Conservation (phyloP, 1,140 invertebrate species). For the Lepidurus couesii region DNA sequence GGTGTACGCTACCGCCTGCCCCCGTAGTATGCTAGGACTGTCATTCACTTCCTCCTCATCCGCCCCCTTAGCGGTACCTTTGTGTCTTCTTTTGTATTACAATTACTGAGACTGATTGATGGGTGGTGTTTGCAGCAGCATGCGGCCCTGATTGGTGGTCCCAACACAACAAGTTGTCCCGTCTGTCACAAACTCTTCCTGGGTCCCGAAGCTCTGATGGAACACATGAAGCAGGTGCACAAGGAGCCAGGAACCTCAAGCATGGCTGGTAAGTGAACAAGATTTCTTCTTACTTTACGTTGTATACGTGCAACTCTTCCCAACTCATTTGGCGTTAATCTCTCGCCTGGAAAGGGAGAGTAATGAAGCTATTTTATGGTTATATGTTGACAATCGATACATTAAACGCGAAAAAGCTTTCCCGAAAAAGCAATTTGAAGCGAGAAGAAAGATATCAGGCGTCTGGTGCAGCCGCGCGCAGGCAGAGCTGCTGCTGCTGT, state of each 20-base stretch:
- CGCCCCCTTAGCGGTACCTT: neutral
- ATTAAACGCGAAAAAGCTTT: neutral
- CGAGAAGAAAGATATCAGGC: neutral
- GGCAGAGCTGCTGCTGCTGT: neutral
- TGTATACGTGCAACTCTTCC: neutral
- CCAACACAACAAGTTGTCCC: constrained; percentile 75
- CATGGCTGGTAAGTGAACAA: constrained; percentile 74
- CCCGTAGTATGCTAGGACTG: neutral
- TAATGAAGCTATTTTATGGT: neutral
- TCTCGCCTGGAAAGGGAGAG: neutral
- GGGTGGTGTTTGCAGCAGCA: constrained; percentile 68
- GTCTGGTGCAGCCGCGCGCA: constrained; percentile 6
- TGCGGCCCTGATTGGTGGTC: constrained; percentile 79
- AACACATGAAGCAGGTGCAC: constrained; percentile 91
- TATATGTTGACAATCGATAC: neutral
- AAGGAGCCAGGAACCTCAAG: constrained; percentile 69
- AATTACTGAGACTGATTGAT: constrained; percentile 29
- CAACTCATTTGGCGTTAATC: neutral
- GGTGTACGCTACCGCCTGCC: constrained; percentile 24
- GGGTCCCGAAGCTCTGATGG: constrained; percentile 82
- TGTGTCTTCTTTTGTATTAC: constrained; percentile 6
- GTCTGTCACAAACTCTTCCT: constrained; percentile 90
- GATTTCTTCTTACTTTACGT: neutral
- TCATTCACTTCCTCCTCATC: neutral
- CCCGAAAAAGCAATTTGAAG: neutral